These are phyloP conservation scores for Tinamus major DNA, from an alignment of 2,797 vertebrate species.

Conservation along the genomic window DNA sequence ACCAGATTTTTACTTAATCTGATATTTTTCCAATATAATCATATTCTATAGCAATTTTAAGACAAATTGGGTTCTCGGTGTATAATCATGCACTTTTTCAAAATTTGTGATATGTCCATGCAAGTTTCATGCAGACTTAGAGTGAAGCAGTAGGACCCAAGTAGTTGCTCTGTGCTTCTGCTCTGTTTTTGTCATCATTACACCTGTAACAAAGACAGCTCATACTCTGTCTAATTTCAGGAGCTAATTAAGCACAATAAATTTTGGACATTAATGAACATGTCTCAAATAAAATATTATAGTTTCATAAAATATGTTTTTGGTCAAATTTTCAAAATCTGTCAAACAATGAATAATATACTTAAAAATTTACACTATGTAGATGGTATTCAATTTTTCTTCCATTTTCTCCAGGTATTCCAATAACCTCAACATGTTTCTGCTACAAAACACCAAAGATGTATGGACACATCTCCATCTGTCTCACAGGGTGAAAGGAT, in stretches of 20 bases:
- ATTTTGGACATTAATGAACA: not conserved
- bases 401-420: not conserved
- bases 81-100: not conserved
- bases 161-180: not conserved
- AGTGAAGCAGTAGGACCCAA: not conserved
- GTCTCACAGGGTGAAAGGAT: not conserved
- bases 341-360: too few relatives aligned
- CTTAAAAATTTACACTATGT: not conserved
- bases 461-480: fast-evolving
- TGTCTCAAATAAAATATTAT: not conserved
- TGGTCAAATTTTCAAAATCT: not conserved
- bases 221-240: not conserved
- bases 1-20: not conserved
- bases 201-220: not conserved
- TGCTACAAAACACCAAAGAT: not conserved
- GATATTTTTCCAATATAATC: not conserved
- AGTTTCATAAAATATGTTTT: not conserved
- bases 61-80: not conserved
- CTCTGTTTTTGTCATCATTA: not conserved
- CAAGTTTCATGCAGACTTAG: not conserved
- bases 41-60: not conserved
- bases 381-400: not conserved
- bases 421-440: not conserved
- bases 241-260: not conserved
- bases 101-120: not conserved